Percentiles rank a stretch among this genome's conserved stretches.
Conservation (phyloP, 2,113 vertebrate species). For the Pica pica region DNA sequence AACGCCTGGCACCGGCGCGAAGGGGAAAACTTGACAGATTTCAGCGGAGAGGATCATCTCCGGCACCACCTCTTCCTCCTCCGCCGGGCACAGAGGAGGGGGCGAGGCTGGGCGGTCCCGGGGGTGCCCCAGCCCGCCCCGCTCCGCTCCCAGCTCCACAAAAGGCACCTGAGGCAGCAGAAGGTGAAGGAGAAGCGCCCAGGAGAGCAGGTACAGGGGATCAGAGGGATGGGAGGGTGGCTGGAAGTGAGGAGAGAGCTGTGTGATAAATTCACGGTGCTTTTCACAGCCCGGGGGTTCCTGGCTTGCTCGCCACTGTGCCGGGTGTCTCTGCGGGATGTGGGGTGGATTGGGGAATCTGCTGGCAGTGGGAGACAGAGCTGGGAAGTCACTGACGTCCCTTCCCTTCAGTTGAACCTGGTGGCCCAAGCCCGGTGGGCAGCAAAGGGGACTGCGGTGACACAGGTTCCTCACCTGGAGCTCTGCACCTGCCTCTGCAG, state of each 20-base stretch:
- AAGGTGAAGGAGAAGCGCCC: neutral
- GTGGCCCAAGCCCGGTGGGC: neutral
- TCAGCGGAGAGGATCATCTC: neutral
- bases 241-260: neutral
- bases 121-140: neutral
- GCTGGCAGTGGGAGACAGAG: neutral
- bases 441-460: neutral
- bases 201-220: neutral
- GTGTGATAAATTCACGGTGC: accelerated
- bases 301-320: neutral
- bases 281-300: accelerated
- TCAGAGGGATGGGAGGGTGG: neutral
- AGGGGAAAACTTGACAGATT: accelerated
- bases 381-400: neutral
- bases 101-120: no score
- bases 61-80: neutral
- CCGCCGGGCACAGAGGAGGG: accelerated
- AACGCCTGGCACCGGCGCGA: neutral
- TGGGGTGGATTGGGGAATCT: accelerated
- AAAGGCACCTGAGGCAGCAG: neutral
- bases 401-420: neutral
- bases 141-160: neutral
- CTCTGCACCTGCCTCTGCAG: neutral
- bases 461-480: neutral
- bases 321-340: neutral